Evolutionary conservation across 2,113 vertebrate species (phyloP), one percentile per base, ranked within the genome.

Genomic region (Elgaria multicarinata): DNA sequence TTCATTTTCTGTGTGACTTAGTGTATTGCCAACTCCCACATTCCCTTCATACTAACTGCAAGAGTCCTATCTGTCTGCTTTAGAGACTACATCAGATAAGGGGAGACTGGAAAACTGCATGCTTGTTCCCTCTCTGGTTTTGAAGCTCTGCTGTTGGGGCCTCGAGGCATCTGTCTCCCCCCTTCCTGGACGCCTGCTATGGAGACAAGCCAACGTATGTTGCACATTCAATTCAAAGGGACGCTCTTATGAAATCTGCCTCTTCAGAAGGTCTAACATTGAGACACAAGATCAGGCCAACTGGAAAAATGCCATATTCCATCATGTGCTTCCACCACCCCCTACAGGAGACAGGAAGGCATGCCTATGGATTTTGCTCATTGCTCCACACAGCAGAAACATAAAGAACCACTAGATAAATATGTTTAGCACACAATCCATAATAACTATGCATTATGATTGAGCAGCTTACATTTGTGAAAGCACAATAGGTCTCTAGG

Each of bases 1-100:
- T 93, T 85, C 88, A 86, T 89, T 92, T 94, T 95, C 92, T 93
- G 77, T 67, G 85, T 72, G 91, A 81, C 90, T 71, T 83, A 53
- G 90, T 89, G 62, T 77, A 93, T 87, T 84, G 58, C 95, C 82
- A 78, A 94, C 93, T 85, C 89, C 92, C 9, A 42, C 94, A 95
- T 92, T 95, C 93, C 88, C 91, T 64, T 92, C 91, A 93, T 91
- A 66, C 85, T 89, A 86, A 76, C 0, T 81, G 88, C 94, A 93
- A 76, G 81, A 89, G 77, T 83, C 55, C 90, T 80, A 64, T 92
- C 90, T 92, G 93, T 95, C 90, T 95, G 87, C 88, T 94, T 58
- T 91, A n/a, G 77, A 77, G 93, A 83, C 89, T 93, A 20, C 64
- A 93, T 96, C 95, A 95, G 95, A 95, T 96, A 95, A 96, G 91